Evolutionary conservation across 2,797 vertebrate genomes (phyloP), one percentile per base, ranked within the genome.

Genomic region (Falco novaeseelandiae): DNA sequence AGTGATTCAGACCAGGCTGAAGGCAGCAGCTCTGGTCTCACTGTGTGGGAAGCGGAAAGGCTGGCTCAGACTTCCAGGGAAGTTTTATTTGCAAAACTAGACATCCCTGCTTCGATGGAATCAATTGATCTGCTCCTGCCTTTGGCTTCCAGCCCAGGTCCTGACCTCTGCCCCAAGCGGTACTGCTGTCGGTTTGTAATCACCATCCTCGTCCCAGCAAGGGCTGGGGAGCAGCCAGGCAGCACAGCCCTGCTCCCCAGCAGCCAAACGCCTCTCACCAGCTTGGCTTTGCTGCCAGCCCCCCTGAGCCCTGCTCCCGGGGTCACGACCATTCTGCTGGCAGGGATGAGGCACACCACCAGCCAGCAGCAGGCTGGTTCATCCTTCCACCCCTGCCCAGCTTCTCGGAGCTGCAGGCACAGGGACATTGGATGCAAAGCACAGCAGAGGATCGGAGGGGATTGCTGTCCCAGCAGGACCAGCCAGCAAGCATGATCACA

Each of bases 231-330:
- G 36, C 61, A 40, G 87, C 74, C 87, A 80, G 71, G 55, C 61
- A 62, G 54, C 61, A 21, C 77, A 26, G 55, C 76, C 51, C 40
- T 61, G 54, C 66, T 55, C 59, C 30, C 42, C 32, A 7, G 55
- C 76, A 70, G 72, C 66, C 83, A 83, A 80, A 82, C 9, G 32
- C 90, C 82, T 89, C 90, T 94, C 51, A 52, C 87, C 87, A 93
- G 79, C 79, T 93, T 93, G 79, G 83, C 90, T 73, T 32, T 58
- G 66, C 71, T 80, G 82, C 79, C 71, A 66, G 48, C 1, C 8
- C n/a, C 58, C 32, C 34, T 7, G 3, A 7, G 48, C 42, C 66
- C 78, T 7, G 30, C 2, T 63, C 27, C 46, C 1, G 1, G 52
- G 70, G 78, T 85, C 82, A 83, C 29, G 36, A 19, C 73, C 3